Conservation (phyloP, 2,113 vertebrate genomes). For the Amblyornis subalaris region DNA sequence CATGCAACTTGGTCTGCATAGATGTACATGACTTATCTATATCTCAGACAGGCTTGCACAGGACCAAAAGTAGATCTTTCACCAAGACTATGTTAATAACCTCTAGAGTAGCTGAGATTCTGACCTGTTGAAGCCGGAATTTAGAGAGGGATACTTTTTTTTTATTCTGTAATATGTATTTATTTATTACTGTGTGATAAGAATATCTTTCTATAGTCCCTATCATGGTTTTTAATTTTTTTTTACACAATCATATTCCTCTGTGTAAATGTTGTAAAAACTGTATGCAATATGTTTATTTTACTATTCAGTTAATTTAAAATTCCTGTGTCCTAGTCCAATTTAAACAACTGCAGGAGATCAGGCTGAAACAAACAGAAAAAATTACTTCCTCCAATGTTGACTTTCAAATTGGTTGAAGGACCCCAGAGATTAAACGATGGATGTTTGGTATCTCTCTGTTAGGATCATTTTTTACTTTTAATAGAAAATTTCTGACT, state of each 20-base stretch:
- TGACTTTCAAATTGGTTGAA: conserved; percentile 70
- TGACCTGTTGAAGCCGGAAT: not conserved
- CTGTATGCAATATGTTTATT: not conserved
- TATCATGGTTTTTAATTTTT: not conserved
- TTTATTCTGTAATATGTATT: not conserved
- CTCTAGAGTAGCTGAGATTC: not conserved
- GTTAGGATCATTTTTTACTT: conserved; percentile 63
- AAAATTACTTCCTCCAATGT: conserved; percentile 43
- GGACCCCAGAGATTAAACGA: conserved; percentile 56
- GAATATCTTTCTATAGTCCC: not conserved
- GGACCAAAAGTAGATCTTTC: not conserved
- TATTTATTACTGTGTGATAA: not conserved
- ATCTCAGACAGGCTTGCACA: not conserved
- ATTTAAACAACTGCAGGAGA: conserved; percentile 59
- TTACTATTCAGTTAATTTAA: conserved; percentile 35
- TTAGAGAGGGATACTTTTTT: rapidly evolving
- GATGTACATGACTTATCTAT: not conserved
- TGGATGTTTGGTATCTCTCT: conserved; percentile 49
- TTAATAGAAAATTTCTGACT: conserved; percentile 72
- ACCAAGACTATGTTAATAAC: not conserved
- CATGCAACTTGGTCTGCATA: not conserved
- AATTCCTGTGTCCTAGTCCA: conserved; percentile 37
- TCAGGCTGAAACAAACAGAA: conserved; percentile 58
- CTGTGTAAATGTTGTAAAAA: not conserved
- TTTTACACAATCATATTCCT: not conserved